Evolutionary conservation across 2,888 invertebrate species (phyloP).

Genomic region (Parasteatoda lunata): DNA sequence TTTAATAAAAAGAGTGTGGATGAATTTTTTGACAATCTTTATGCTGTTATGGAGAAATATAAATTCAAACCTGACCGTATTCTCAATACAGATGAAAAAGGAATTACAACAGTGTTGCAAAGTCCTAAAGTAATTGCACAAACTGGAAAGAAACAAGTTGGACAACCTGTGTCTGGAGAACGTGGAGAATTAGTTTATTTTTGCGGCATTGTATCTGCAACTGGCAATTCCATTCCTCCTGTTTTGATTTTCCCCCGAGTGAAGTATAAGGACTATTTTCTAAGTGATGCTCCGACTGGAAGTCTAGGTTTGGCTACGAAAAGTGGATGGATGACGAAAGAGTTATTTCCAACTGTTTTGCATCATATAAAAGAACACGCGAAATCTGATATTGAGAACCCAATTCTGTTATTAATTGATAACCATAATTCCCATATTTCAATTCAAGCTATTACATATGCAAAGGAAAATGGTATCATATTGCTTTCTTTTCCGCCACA

Average conservation of each 20-base stretch:
- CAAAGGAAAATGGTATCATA: constrained; percentile 3
- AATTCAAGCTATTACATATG: neutral
- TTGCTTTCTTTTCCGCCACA: neutral
- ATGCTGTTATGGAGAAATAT: neutral
- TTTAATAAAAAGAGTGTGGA: neutral
- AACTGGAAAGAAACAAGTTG: constrained; percentile 4
- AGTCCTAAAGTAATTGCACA: constrained; percentile 8
- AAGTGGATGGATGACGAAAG: constrained; percentile 70
- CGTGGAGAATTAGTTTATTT: constrained; percentile 70
- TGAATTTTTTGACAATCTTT: constrained; percentile 8
- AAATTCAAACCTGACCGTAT: neutral
- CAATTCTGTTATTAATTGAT: neutral
- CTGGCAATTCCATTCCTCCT: constrained; percentile 71
- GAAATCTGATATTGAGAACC: neutral
- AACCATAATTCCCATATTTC: neutral
- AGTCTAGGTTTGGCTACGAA: constrained; percentile 64
- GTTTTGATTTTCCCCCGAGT: constrained; percentile 71
- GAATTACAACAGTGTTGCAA: neutral
- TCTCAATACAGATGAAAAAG: neutral
- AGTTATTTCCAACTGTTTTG: constrained; percentile 68
- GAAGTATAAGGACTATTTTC: constrained; percentile 59
- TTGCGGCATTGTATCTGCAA: constrained; percentile 69
- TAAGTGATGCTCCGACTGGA: constrained; percentile 69
- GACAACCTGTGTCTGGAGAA: neutral
- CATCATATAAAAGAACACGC: neutral